Conservation (phyloP, 2,797 vertebrate species). For the Urophycis tenuis region DNA sequence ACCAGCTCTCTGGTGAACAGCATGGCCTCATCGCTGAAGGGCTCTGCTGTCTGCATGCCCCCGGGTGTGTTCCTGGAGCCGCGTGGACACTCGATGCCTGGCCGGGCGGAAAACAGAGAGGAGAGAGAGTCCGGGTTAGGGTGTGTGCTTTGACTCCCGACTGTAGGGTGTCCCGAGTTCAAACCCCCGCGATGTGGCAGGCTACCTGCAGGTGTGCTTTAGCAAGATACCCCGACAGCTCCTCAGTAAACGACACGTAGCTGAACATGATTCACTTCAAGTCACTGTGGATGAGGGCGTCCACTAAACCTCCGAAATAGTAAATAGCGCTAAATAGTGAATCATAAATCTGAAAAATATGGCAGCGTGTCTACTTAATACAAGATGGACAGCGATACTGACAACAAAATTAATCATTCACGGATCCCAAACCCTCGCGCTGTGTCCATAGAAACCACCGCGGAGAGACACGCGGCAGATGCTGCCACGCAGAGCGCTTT, state of each 20-base stretch:
- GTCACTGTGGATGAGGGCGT: neutral
- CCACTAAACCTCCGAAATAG: neutral
- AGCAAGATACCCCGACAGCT: neutral
- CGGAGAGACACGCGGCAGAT: neutral
- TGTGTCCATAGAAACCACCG: neutral
- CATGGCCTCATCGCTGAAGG: conserved; percentile 92
- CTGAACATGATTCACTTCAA: neutral
- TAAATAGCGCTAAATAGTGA: neutral
- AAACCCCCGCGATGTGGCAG: neutral
- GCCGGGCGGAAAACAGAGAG: conserved; percentile 7
- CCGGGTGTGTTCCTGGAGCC: conserved; percentile 84
- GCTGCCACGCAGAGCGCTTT: neutral
- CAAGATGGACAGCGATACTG: neutral
- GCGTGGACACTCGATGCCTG: conserved; percentile 94
- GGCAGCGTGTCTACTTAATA: neutral
- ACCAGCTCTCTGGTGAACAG: conserved; percentile 96
- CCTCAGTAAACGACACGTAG: neutral
- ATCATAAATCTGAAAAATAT: neutral
- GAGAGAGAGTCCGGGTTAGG: neutral
- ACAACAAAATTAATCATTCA: neutral
- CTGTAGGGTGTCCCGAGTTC: neutral
- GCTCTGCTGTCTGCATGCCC: conserved; percentile 83
- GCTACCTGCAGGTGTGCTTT: neutral
- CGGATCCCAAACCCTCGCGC: neutral
- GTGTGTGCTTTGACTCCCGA: neutral